Evolutionary conservation across 2,888 invertebrate species (phyloP).

Genomic region (Ctenicera cuprea): DNA sequence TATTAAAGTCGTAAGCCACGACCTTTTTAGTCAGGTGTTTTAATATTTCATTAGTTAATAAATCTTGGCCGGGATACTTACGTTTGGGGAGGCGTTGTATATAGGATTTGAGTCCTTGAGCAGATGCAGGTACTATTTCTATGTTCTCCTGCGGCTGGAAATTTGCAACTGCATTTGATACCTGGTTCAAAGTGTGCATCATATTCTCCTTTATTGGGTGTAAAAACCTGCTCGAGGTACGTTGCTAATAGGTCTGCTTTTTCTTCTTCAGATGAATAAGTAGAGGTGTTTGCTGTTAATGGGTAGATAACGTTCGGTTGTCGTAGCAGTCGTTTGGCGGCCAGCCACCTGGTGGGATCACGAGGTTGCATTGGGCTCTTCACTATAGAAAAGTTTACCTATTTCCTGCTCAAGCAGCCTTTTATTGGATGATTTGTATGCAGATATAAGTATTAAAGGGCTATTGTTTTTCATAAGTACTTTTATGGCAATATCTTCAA

Average conservation of each 20-base stretch:
- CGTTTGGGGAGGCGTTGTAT: constrained; percentile 7
- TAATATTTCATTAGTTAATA: constrained; percentile 30
- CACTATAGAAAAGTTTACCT: constrained; percentile 14
- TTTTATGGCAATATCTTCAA: not conserved
- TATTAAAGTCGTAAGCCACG: constrained; percentile 1
- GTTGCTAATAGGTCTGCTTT: constrained; percentile 14
- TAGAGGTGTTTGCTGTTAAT: not conserved
- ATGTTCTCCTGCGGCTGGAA: constrained; percentile 10
- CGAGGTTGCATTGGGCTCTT: constrained; percentile 18
- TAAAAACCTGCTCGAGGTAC: no score
- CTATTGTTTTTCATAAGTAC: not conserved
- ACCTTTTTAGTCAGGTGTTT: constrained; percentile 14
- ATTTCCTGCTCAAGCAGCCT: not conserved
- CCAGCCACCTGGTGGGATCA: not conserved
- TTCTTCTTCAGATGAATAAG: not conserved
- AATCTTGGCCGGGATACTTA: constrained; percentile 6
- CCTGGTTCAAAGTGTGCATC: constrained; percentile 9
- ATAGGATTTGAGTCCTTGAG: constrained; percentile 17
- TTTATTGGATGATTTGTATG: constrained; percentile 1
- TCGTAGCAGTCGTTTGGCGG: not conserved
- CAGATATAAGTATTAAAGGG: not conserved
- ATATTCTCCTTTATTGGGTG: not conserved
- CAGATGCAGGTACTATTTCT: constrained; percentile 21
- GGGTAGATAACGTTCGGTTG: constrained; percentile 21
- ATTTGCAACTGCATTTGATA: not conserved